These are phyloP conservation scores for Agapornis canus DNA, from an alignment of 2,797 vertebrate species.

Conservation along the genomic window DNA sequence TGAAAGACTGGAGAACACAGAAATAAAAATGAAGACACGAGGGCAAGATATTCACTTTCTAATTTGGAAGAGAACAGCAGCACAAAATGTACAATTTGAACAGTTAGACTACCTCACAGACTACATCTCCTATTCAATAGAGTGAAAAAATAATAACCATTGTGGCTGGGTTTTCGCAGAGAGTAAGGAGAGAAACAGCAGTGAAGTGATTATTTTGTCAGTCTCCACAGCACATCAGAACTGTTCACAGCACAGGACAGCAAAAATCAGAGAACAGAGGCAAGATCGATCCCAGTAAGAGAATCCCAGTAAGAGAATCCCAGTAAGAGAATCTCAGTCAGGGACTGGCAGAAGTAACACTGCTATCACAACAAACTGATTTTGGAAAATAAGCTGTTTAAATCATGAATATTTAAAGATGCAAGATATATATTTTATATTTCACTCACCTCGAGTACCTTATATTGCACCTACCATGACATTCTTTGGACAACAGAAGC, in stretches of 20 bases:
- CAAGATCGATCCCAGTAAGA: background rate
- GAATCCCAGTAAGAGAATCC: background rate
- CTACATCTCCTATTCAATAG: background rate
- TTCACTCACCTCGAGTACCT: background rate
- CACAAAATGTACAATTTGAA: background rate
- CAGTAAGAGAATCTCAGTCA: background rate
- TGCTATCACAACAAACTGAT: background rate
- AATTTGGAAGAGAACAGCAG: background rate
- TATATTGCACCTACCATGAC: background rate
- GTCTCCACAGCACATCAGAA: background rate
- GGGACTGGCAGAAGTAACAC: background rate
- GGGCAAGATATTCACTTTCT: background rate
- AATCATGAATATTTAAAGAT: background rate
- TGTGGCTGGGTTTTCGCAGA: background rate
- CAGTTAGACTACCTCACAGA: background rate
- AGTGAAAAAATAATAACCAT: background rate
- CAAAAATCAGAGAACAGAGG: background rate
- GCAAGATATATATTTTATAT: background rate
- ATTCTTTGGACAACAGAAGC: background rate
- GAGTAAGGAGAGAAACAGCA: background rate
- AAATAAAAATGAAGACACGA: background rate
- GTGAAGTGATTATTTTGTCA: background rate
- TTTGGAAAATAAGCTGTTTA: background rate
- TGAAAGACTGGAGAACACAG: background rate
- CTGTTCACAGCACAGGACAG: background rate